Evolutionary conservation across 23 tunicate species (phyloP), one percentile per base, ranked within the genome.

Genomic region (Trididemnum miniatum): DNA sequence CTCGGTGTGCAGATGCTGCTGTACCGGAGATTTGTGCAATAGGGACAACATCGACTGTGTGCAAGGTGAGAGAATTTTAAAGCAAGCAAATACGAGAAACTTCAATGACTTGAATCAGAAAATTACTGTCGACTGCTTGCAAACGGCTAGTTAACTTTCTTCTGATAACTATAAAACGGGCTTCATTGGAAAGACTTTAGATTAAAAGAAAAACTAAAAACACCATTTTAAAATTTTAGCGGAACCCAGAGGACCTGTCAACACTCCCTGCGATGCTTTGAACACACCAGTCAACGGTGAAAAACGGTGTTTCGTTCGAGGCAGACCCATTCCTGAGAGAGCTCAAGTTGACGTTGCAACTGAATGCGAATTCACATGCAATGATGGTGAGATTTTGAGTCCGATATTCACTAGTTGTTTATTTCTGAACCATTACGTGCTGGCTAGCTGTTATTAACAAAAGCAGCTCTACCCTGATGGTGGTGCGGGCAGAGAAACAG

Each of bases 1-100:
- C 23, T 82, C 86, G 3, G 65, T 66, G 30, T 82, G 86, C 67
- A 31, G 78, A 30, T 82, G 86, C 51, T 82, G 86, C 65, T 82
- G 86, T 52, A 50, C 23, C 22, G 20, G 35, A 44, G 79, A 71
- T 54, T 39, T 39, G 5, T 82, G 86, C 79, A 82, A 82, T 33
- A 50, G 34, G 1, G 22, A 34, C 25, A 31, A 22, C 67, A 62
- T 62, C 67, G 67, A 62, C 29, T 62, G 67, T 26, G 4, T 26
- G n/a, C 26, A 62, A 24, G 26, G 29, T 24, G 57, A 49, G n/a
- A n/a, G n/a, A n/a, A n/a, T n/a, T n/a, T n/a, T n/a, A n/a, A n/a
- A n/a, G n/a, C n/a, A n/a, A n/a, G n/a, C n/a, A n/a, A n/a, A n/a
- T n/a, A n/a, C n/a, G n/a, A n/a, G n/a, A n/a, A n/a, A n/a, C n/a